A percentile compares a stretch with the other conserved stretches of the same genome.
phyloP scores from a whole-genome alignment of 2,113 vertebrate species.

The Brachypteracias leptosomus region DNA sequence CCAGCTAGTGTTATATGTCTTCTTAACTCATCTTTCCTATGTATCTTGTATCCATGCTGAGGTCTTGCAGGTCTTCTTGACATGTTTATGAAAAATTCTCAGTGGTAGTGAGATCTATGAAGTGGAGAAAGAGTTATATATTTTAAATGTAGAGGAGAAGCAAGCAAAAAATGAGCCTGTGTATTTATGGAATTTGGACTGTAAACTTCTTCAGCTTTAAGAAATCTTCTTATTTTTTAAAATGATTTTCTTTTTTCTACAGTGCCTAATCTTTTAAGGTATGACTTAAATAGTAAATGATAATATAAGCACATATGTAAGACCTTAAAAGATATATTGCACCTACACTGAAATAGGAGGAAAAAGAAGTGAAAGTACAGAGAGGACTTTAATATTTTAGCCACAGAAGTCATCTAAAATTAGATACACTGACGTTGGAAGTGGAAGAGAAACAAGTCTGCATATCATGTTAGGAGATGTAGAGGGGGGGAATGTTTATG shows the following conservation, averaged over 20 bases:
- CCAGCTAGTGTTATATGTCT: background rate
- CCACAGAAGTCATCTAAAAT: background rate
- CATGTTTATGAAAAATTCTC: background rate
- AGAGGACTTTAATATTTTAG: background rate
- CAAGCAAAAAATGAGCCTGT: background rate
- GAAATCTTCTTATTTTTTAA: background rate
- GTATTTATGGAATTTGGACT: background rate
- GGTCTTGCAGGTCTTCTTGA: background rate
- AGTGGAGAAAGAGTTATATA: background rate
- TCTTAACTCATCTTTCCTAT: background rate
- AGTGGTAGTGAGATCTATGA: background rate
- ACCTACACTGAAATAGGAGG: background rate
- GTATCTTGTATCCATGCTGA: background rate
- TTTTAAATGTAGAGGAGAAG: background rate
- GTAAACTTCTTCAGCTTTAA: background rate
- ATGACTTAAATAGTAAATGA: background rate
- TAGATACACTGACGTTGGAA: accelerated
- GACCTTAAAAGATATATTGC: background rate
- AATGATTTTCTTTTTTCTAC: background rate
- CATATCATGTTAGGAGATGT: background rate
- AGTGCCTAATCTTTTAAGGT: background rate
- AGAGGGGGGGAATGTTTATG: background rate
- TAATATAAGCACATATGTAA: background rate
- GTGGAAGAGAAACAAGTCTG: background rate
- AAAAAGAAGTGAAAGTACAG: background rate